These are phyloP conservation scores for Hippotragus niger DNA, from an alignment of 2,113 vertebrate genomes.

Conservation along the genomic window DNA sequence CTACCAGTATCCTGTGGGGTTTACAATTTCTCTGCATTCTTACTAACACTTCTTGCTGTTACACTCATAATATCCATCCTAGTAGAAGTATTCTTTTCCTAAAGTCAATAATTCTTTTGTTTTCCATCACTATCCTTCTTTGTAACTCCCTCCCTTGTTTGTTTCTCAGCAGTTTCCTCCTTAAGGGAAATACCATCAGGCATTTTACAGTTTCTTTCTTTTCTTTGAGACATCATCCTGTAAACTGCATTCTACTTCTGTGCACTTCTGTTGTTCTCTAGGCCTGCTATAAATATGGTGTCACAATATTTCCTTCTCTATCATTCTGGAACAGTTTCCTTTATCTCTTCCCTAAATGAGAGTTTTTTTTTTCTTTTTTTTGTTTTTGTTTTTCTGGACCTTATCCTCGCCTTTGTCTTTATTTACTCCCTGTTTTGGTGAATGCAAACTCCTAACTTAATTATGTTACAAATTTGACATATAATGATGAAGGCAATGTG, in stretches of 20 bases:
- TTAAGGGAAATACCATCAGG: not conserved
- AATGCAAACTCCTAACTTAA: not conserved
- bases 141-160: not conserved
- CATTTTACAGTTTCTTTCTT: not conserved
- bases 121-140: not conserved
- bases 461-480: not conserved
- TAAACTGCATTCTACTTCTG: not conserved
- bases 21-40: not conserved
- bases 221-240: not conserved
- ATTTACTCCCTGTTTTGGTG: not conserved
- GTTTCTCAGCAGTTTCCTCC: not conserved
- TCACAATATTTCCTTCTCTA: not conserved
- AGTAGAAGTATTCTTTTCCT: not conserved
- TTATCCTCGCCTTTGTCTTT: not conserved
- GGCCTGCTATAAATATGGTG: not conserved
- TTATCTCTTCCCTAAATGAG: not conserved
- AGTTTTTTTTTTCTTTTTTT: rapidly evolving
- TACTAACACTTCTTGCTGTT: not conserved
- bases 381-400: not conserved
- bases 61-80: not conserved
- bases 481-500: not conserved
- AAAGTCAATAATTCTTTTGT: not conserved
- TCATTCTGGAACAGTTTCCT: not conserved
- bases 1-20: not conserved
- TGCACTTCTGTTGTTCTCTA: not conserved